Conservation (phyloP, 2,888 invertebrate genomes). For the Eristalis arbustorum region DNA sequence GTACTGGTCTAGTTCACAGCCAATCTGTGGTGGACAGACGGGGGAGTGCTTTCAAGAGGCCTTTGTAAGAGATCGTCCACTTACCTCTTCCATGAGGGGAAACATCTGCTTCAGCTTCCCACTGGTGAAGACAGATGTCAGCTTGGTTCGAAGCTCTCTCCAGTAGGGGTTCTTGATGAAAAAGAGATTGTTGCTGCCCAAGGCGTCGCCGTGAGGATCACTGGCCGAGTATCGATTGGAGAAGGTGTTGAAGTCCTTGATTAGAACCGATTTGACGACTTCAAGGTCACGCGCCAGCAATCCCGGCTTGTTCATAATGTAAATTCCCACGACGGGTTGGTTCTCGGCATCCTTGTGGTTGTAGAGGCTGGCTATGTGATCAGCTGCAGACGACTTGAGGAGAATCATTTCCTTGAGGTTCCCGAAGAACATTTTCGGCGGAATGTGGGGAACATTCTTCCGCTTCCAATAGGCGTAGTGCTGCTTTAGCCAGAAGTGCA, state of each 20-base stretch:
- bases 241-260: slow-evolving; percentile 81
- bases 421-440: slow-evolving; percentile 79
- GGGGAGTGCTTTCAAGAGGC: no score
- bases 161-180: slow-evolving; percentile 80
- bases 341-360: slow-evolving; percentile 73
- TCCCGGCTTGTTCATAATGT: slow-evolving; percentile 80
- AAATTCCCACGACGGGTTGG: slow-evolving; percentile 77
- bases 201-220: slow-evolving; percentile 76
- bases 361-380: slow-evolving; percentile 78
- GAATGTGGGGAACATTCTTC: slow-evolving; percentile 77
- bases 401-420: slow-evolving; percentile 77
- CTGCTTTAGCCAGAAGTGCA: slow-evolving; percentile 78
- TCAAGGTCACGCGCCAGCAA: slow-evolving; percentile 80
- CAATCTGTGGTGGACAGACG: slow-evolving; percentile 72
- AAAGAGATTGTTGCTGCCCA: slow-evolving; percentile 80
- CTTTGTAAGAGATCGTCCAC: neutral
- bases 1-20: slow-evolving; percentile 72
- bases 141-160: slow-evolving; percentile 79
- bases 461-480: slow-evolving; percentile 76
- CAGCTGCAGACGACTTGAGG: slow-evolving; percentile 74
- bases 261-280: slow-evolving; percentile 79
- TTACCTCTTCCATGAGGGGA: slow-evolving; percentile 76
- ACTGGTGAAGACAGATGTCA: slow-evolving; percentile 80
- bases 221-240: slow-evolving; percentile 74
- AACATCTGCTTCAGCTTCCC: slow-evolving; percentile 79